A percentile compares a stretch with the other conserved stretches of the same genome.
phyloP scores from a whole-genome alignment of 2,113 vertebrate genomes.

The Aptenodytes patagonicus region DNA sequence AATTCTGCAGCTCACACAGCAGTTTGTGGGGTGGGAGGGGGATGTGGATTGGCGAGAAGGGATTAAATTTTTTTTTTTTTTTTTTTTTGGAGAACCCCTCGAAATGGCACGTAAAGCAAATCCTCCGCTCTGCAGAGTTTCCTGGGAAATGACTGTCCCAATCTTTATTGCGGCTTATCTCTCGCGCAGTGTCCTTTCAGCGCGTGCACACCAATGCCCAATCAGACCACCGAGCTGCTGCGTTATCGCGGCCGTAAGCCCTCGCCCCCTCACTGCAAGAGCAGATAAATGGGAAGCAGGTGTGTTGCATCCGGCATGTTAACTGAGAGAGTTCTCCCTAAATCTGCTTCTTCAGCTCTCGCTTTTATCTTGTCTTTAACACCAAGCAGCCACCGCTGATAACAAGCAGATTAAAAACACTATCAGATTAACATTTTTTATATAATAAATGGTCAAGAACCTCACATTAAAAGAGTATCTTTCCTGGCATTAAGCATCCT shows the following conservation, averaged over 20 bases:
- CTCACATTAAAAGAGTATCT: slow-evolving; percentile 65
- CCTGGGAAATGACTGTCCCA: neutral
- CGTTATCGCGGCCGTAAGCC: neutral
- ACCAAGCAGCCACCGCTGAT: slow-evolving; percentile 32
- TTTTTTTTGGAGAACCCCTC: neutral
- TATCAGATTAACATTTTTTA: slow-evolving; percentile 72
- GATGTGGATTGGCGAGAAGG: fast-evolving
- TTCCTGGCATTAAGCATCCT: slow-evolving; percentile 63
- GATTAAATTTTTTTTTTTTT: neutral
- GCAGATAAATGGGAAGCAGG: slow-evolving; percentile 49
- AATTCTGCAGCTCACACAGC: neutral
- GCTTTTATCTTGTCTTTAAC: slow-evolving; percentile 50
- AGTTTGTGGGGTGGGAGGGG: neutral
- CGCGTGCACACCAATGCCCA: neutral
- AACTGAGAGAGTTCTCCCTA: slow-evolving; percentile 25
- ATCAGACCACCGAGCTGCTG: neutral
- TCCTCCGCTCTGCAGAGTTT: neutral
- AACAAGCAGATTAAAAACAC: slow-evolving; percentile 67
- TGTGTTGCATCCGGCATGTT: neutral
- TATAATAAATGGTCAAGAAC: slow-evolving; percentile 68
- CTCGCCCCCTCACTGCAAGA: neutral
- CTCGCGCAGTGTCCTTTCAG: fast-evolving
- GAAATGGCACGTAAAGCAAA: neutral
- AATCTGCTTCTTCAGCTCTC: slow-evolving; percentile 46
- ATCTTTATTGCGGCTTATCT: neutral